phyloP scores from a whole-genome alignment of 2,797 vertebrate genomes.

The Helarctos malayanus region DNA sequence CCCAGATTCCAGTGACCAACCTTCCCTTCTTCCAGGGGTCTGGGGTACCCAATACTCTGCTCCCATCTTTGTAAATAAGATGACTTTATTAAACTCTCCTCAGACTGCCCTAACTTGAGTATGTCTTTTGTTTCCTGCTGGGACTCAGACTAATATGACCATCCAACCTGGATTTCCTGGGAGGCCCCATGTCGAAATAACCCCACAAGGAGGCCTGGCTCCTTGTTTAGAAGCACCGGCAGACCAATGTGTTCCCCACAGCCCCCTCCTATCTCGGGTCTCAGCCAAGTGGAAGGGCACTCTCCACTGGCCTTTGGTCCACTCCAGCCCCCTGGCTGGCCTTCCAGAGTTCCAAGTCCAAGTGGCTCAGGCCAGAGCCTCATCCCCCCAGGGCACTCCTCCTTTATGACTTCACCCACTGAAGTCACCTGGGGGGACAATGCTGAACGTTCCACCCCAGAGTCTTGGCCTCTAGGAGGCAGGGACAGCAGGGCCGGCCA shows the following conservation, averaged over 20 bases:
- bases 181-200: background rate
- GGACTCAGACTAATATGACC: background rate
- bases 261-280: background rate
- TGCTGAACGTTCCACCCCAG: slow-evolving; percentile 64
- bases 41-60: background rate
- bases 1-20: background rate
- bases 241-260: background rate
- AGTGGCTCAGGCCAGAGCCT: slow-evolving; percentile 18
- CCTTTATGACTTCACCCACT: slow-evolving; percentile 85
- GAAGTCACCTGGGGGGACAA: slow-evolving; percentile 81
- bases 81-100: background rate
- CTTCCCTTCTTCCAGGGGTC: background rate
- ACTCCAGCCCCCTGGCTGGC: background rate
- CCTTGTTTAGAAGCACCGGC: background rate
- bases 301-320: background rate
- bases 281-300: background rate
- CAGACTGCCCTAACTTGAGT: background rate
- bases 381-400: slow-evolving; percentile 26
- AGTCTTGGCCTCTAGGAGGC: slow-evolving; percentile 75
- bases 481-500: slow-evolving; percentile 60
- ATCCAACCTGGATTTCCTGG: background rate
- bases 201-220: background rate
- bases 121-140: background rate
- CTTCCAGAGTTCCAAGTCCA: background rate
- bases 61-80: background rate